These are phyloP conservation scores for Characodon lateralis DNA, from an alignment of 2,797 vertebrate genomes.

Conservation along the genomic window DNA sequence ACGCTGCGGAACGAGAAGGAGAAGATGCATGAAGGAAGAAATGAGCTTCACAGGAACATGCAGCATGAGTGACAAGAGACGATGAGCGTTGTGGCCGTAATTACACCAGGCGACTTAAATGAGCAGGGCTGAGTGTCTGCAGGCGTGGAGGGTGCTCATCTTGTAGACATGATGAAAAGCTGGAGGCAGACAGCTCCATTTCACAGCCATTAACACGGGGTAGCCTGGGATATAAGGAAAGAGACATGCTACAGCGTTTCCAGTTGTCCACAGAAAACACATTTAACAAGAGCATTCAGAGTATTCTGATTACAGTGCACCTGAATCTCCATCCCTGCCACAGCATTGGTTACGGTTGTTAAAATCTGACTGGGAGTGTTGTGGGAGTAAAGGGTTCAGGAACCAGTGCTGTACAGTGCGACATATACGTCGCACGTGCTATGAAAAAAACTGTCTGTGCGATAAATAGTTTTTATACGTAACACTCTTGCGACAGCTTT, in stretches of 20 bases:
- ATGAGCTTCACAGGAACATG: background rate
- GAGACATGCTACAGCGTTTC: background rate
- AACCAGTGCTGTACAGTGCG: too few relatives aligned
- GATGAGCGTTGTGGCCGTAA: background rate
- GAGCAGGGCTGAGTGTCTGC: background rate
- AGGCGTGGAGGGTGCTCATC: conserved; percentile 5
- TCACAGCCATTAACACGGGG: conserved; percentile 29
- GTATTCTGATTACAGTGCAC: background rate
- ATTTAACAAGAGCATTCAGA: background rate
- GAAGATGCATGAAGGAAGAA: background rate
- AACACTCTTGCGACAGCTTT: background rate
- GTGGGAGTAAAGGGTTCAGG: background rate
- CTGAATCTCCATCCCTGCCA: too few relatives aligned
- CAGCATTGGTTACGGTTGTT: too few relatives aligned
- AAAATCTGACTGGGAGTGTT: background rate
- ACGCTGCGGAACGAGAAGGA: background rate
- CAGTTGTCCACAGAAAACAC: background rate
- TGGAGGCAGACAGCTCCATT: conserved; percentile 25
- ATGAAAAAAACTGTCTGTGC: background rate
- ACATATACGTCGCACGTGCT: background rate
- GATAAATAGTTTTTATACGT: too few relatives aligned
- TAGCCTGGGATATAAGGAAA: conserved; percentile 4
- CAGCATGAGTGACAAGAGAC: background rate
- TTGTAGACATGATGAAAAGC: background rate
- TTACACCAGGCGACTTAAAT: conserved; percentile 9